Evolutionary conservation across 2,888 invertebrate genomes (phyloP).

Genomic region (Lepidochrysops patricia): DNA sequence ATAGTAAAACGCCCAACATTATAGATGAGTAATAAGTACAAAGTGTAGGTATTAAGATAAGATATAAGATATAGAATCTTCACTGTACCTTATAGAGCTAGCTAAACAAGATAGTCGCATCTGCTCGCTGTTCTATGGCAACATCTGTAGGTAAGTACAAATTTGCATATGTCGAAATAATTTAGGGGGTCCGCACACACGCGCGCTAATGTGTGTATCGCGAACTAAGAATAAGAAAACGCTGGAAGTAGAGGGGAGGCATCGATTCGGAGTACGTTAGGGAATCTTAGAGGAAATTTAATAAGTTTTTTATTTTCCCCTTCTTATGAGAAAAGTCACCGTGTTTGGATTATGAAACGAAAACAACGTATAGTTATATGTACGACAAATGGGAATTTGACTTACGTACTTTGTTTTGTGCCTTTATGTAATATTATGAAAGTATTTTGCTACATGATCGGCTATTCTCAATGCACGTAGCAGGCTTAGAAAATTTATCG

Average conservation of each 20-base stretch:
- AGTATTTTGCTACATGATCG: too few relatives aligned
- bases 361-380: neutral
- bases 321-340: neutral
- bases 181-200: constrained; percentile 65
- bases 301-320: constrained; percentile 1
- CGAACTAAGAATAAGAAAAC: constrained; percentile 43
- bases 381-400: too few relatives aligned
- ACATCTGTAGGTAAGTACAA: constrained; percentile 68
- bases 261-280: constrained; percentile 15
- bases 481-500: too few relatives aligned
- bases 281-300: constrained; percentile 13
- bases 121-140: constrained; percentile 36
- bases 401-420: neutral
- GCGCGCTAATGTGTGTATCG: constrained; percentile 58
- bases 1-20: too few relatives aligned
- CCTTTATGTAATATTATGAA: too few relatives aligned
- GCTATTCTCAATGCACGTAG: too few relatives aligned
- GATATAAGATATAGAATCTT: too few relatives aligned
- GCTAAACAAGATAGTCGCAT: neutral
- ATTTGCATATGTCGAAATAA: constrained; percentile 75
- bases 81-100: too few relatives aligned
- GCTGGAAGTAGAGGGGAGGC: constrained; percentile 26
- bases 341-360: neutral
- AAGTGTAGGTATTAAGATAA: too few relatives aligned
- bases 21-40: too few relatives aligned